Percentiles rank a stretch among this genome's conserved stretches.
Conservation (phyloP, 2,113 vertebrate genomes). For the Salvelinus fontinalis region DNA sequence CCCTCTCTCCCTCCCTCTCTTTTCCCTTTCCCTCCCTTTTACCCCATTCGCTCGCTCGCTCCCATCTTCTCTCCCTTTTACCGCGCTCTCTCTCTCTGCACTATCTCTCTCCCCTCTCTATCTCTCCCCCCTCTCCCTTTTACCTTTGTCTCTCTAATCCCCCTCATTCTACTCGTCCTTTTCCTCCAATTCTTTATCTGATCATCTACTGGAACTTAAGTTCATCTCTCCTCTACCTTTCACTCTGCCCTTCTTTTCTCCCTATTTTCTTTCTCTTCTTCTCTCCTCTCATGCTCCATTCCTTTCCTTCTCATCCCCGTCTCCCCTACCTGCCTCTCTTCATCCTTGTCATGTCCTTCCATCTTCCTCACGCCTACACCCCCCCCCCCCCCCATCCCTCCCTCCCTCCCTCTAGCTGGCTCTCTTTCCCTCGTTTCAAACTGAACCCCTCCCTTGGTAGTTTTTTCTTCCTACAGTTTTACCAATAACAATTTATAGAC, state of each 20-base stretch:
- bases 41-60: background rate
- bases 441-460: background rate
- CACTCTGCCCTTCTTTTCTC: background rate
- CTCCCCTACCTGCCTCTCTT: background rate
- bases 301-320: background rate
- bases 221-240: background rate
- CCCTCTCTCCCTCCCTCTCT: constrained; percentile 4
- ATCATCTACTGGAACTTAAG: background rate
- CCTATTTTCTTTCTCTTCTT: background rate
- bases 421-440: background rate
- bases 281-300: background rate
- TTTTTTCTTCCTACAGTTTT: background rate
- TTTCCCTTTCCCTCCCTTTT: background rate
- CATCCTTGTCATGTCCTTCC: too few relatives aligned
- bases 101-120: too few relatives aligned
- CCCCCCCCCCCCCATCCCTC: background rate
- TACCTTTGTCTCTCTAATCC: too few relatives aligned
- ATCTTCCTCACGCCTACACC: too few relatives aligned
- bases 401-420: background rate
- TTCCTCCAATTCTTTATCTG: background rate
- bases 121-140: too few relatives aligned
- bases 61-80: background rate
- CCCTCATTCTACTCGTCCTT: background rate
- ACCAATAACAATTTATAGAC: constrained; percentile 1
- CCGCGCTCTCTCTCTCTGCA: too few relatives aligned